These are phyloP conservation scores for Paramuricea clavata DNA, from an alignment of 92 coral and sea anemone genomes.

Conservation along the genomic window DNA sequence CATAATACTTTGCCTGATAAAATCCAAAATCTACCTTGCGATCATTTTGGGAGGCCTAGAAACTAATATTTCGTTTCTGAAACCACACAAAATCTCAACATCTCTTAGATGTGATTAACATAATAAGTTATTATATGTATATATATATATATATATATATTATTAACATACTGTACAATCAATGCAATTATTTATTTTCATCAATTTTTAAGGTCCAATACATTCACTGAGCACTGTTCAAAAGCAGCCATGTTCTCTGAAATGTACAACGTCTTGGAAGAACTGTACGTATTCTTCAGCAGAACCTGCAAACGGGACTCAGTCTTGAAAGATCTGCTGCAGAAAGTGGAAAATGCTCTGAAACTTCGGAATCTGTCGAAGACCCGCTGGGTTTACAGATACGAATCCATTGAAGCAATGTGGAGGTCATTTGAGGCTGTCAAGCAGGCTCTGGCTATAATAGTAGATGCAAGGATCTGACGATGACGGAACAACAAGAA, in stretches of 20 bases:
- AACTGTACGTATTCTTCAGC: constrained; percentile 35
- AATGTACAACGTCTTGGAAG: background rate
- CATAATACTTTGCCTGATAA: no score
- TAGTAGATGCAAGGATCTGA: background rate
- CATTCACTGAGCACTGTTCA: background rate
- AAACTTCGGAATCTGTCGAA: background rate
- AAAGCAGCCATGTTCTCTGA: background rate
- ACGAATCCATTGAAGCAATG: background rate
- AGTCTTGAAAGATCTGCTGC: background rate
- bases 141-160: no score
- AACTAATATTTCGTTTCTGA: no score
- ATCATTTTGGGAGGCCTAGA: no score
- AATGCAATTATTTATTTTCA: no score
- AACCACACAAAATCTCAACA: no score
- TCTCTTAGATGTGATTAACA: no score
- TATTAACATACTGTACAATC: no score
- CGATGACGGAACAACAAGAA: background rate
- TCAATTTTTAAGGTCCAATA: background rate
- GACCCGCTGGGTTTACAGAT: background rate
- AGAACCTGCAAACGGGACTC: constrained; percentile 15
- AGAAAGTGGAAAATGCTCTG: background rate
- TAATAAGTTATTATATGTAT: no score
- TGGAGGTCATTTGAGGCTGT: background rate
- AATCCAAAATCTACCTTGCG: no score
- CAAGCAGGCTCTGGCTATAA: background rate